Base-by-base conservation (phyloP, 2,888 invertebrate species). In the Rosalia funebris region DNA sequence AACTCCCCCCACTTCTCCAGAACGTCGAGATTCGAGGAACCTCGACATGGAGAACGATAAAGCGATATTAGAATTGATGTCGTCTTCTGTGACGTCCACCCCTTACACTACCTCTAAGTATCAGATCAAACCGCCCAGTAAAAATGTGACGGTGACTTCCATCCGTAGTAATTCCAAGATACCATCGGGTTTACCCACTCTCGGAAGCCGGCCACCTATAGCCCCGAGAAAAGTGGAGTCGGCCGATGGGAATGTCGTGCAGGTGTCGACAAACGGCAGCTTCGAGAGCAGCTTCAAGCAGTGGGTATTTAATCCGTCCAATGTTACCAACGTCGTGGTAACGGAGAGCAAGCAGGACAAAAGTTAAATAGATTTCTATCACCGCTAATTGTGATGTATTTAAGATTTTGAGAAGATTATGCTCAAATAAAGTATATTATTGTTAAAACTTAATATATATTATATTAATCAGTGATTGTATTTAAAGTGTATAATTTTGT, bases 61-160 rank as follows among this genome's bases (percentile, higher is more conserved):
- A 42, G 82, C 80, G 5, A 73, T 81, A 20, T 66, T 81, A 10
- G 81, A 81, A 62, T 72, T 81, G 46, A 80, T 82, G 77, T 75
- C 79, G n/a, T 76, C 80, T 4, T 65, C 74, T 1, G 70, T 74
- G 2, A 78, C 77, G 48, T 79, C 81, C 1, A 79, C 80, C 2
- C 79, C 80, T 0, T 68, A 75, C 19, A 53, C 68, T 11, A 65
- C 71, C 9, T 69, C 72, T 2, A 77, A 77, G 59, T 73, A 74
- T 61, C 76, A 75, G 59, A 75, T 72, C 17, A 77, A 85, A 66
- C 69, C 75, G 19, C 71, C 77, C 77, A 73, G 59, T 81, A 77
- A 86, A 82, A 79, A 86, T 82, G 78, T 82, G n/a, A 85, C 87
- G 1, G 85, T 88, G 0, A 88, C 88, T n/a, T 87, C 88, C 0